Percentiles rank a stretch among this genome's conserved stretches.
Evolutionary conservation across 2,888 invertebrate species (phyloP).

Genomic region (Eupithecia subumbrata): DNA sequence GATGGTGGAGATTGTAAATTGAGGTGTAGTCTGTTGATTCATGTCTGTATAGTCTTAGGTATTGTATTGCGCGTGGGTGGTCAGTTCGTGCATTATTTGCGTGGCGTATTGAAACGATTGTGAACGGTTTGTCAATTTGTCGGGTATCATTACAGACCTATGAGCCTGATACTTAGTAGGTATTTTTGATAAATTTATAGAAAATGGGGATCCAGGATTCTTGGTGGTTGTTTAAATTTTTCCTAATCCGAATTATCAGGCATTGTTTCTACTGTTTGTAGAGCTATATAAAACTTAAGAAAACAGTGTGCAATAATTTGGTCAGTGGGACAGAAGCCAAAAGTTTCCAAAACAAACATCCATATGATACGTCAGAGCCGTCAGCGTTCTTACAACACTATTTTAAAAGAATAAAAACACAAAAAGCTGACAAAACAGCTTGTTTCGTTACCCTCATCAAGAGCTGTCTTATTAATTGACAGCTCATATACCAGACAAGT

Average conservation of each 20-base stretch:
- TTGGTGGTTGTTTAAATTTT: neutral
- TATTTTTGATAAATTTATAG: neutral
- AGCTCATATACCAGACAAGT: slow-evolving; percentile 71
- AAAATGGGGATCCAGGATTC: neutral
- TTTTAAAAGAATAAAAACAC: slow-evolving; percentile 65
- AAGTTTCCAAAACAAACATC: slow-evolving; percentile 57
- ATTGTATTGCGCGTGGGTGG: slow-evolving; percentile 9
- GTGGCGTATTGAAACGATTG: neutral
- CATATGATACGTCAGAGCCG: slow-evolving; percentile 62
- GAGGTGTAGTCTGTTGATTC: slow-evolving; percentile 13
- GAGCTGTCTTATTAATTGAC: slow-evolving; percentile 81
- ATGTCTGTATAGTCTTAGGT: neutral
- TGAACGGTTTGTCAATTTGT: neutral
- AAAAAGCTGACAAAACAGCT: slow-evolving; percentile 65
- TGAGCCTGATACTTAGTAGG: neutral
- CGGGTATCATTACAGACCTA: neutral
- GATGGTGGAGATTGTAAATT: slow-evolving; percentile 21
- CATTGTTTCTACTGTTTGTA: neutral
- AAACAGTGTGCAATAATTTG: neutral
- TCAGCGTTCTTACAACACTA: slow-evolving; percentile 69
- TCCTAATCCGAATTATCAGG: neutral
- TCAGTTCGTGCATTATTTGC: neutral
- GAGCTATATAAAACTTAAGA: neutral
- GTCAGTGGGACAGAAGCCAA: slow-evolving; percentile 20
- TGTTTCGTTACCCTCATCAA: slow-evolving; percentile 77